These are phyloP conservation scores for Ceriagrion tenellum DNA, from an alignment of 2,888 invertebrate genomes.

Conservation along the genomic window DNA sequence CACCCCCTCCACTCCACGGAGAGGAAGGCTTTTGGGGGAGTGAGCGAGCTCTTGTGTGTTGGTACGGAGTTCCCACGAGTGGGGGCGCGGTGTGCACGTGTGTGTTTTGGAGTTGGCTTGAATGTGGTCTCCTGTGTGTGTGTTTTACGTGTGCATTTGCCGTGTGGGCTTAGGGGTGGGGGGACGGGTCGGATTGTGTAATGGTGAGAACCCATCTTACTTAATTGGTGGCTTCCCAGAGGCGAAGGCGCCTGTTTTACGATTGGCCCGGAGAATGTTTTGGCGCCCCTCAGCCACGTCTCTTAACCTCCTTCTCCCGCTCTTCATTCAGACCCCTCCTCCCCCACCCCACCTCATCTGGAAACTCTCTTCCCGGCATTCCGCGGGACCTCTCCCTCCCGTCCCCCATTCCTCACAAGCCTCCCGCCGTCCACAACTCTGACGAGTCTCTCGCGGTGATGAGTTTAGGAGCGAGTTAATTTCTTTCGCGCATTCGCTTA, in stretches of 20 bases:
- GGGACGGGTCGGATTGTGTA: slow-evolving; percentile 44
- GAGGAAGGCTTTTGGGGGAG: no score
- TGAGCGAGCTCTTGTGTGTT: neutral
- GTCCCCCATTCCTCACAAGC: neutral
- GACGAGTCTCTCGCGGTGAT: slow-evolving; percentile 17
- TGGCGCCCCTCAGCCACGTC: neutral
- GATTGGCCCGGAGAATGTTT: slow-evolving; percentile 54
- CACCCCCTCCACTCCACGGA: no score
- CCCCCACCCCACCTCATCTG: neutral
- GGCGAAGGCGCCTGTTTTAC: slow-evolving; percentile 51
- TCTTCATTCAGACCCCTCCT: neutral
- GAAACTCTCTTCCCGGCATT: neutral
- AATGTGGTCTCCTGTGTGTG: neutral
- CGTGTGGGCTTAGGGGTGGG: neutral
- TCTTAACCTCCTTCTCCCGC: neutral
- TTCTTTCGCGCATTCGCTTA: slow-evolving; percentile 28
- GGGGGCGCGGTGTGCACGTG: neutral
- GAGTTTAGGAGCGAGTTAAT: slow-evolving; percentile 32
- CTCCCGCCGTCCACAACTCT: neutral
- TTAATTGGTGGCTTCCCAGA: slow-evolving; percentile 64
- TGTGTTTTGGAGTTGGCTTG: neutral
- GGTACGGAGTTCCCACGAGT: neutral
- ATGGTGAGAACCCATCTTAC: slow-evolving; percentile 63
- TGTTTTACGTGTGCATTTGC: neutral
- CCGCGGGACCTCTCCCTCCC: neutral